Percentiles rank a stretch among this genome's conserved stretches.
Evolutionary conservation across 2,888 invertebrate species (phyloP).

Genomic region (Nipponacmea schrenckii): DNA sequence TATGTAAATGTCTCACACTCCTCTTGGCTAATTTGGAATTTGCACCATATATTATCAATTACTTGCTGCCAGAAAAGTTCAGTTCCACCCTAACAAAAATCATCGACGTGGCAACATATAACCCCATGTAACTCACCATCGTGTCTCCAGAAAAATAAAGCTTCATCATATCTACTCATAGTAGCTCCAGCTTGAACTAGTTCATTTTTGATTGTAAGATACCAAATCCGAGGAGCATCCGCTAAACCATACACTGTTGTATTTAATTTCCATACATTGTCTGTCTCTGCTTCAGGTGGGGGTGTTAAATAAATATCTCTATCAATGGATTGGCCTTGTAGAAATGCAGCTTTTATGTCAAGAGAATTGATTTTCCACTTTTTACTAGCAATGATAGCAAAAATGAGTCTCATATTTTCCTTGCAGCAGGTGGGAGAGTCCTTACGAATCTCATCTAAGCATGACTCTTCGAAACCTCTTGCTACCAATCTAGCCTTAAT

Average conservation of each 20-base stretch:
- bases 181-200: background rate
- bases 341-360: background rate
- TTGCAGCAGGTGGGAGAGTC: background rate
- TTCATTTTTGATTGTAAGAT: constrained; percentile 4
- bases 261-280: constrained; percentile 9
- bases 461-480: background rate
- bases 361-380: background rate
- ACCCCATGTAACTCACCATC: constrained; percentile 7
- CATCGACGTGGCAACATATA: constrained; percentile 23
- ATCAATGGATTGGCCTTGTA: background rate
- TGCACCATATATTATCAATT: constrained; percentile 10
- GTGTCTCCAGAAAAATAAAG: constrained; percentile 12
- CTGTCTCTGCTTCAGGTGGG: background rate
- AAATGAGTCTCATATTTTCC: background rate
- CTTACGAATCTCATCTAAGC: background rate
- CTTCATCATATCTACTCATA: constrained; percentile 6
- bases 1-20: constrained; percentile 13
- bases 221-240: constrained; percentile 20
- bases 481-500: background rate
- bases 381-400: background rate
- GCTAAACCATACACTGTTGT: constrained; percentile 19
- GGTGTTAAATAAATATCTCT: too few relatives aligned
- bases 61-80: constrained; percentile 7
- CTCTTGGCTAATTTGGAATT: constrained; percentile 14
- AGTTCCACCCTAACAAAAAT: constrained; percentile 14